Percentiles rank a stretch among this genome's conserved stretches.
Evolutionary conservation across 2,797 vertebrate genomes (phyloP).

Genomic region (Megaceryle alcyon): DNA sequence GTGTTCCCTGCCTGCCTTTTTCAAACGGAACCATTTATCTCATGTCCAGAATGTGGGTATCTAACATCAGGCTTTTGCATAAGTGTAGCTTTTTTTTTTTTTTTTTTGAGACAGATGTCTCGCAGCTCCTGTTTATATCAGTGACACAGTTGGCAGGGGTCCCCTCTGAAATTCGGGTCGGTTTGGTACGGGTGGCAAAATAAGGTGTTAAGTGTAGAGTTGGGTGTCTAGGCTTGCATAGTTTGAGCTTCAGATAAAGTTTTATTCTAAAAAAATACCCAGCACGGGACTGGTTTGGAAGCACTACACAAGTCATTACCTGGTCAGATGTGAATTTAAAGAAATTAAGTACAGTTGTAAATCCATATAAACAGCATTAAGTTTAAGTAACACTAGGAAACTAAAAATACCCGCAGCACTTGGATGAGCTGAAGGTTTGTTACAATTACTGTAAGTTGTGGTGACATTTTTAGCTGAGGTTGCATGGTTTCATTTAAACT

Average conservation of each 20-base stretch:
- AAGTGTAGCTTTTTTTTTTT: background rate
- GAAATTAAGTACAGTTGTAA: background rate
- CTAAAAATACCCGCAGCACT: background rate
- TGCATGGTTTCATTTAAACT: slow-evolving; percentile 52
- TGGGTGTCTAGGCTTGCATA: background rate
- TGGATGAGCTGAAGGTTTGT: background rate
- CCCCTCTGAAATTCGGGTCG: background rate
- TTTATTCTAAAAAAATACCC: background rate
- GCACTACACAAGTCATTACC: background rate
- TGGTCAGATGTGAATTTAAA: background rate
- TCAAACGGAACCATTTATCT: background rate
- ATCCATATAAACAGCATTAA: background rate
- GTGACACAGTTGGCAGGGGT: background rate
- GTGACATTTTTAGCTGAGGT: slow-evolving; percentile 54
- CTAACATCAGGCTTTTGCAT: background rate
- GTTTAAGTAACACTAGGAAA: slow-evolving; percentile 19
- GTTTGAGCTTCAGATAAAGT: background rate
- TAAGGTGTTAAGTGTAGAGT: background rate
- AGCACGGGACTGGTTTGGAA: background rate
- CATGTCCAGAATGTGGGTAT: background rate
- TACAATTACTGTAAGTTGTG: background rate
- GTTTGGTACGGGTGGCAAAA: background rate
- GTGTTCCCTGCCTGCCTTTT: background rate
- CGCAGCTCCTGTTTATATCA: background rate
- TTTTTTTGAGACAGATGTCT: background rate